phyloP scores from a whole-genome alignment of 2,888 invertebrate genomes.

The Orthosia cruda region DNA sequence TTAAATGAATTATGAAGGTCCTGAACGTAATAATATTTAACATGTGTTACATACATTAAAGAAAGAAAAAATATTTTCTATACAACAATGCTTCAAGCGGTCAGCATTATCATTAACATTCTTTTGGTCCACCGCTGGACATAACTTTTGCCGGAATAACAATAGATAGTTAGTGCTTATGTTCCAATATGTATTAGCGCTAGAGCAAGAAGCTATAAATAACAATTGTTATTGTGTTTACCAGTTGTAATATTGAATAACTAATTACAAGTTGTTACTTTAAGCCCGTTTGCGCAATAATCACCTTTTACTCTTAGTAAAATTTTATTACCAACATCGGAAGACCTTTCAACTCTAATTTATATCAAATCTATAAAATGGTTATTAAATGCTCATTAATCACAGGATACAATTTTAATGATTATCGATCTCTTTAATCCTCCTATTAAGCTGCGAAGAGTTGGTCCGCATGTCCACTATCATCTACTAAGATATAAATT shows the following conservation, averaged over 20 bases:
- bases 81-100: background rate
- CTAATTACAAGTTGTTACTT: constrained; percentile 22
- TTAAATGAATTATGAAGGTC: background rate
- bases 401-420: background rate
- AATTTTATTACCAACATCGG: constrained; percentile 21
- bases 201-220: constrained; percentile 1
- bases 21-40: background rate
- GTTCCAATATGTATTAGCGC: background rate
- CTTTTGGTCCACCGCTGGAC: background rate
- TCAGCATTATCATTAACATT: background rate
- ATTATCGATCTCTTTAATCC: background rate
- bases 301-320: constrained; percentile 23
- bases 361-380: background rate
- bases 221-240: constrained; percentile 34
- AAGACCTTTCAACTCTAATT: constrained; percentile 2
- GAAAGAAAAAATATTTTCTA: background rate
- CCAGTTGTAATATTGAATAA: constrained; percentile 39
- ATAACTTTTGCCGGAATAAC: background rate
- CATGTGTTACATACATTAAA: background rate
- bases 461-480: background rate
- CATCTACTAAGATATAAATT: background rate
- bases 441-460: background rate
- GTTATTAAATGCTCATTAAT: background rate
- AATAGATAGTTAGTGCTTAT: background rate
- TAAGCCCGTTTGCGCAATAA: constrained; percentile 19